Evolutionary conservation across 2,113 vertebrate genomes (phyloP).

Genomic region (Prionailurus bengalensis): DNA sequence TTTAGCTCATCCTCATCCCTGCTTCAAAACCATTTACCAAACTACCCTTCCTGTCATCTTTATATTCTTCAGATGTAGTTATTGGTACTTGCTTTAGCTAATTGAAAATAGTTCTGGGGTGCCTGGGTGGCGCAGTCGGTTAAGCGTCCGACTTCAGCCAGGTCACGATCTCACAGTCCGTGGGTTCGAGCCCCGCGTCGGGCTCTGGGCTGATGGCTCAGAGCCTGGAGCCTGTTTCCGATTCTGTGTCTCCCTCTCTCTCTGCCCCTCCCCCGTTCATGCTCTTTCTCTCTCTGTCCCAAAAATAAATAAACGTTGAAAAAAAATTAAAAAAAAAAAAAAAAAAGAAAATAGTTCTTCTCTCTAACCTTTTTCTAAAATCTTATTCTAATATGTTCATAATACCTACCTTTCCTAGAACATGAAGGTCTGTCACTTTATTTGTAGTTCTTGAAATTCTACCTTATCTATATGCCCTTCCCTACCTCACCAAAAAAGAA

Average conservation of each 20-base stretch:
- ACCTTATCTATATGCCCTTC: background rate
- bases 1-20: background rate
- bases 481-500: conserved; percentile 26
- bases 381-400: background rate
- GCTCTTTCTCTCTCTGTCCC: too few species aligned
- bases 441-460: conserved; percentile 50
- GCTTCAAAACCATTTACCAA: conserved; percentile 28
- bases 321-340: too few species aligned
- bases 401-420: background rate
- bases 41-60: background rate
- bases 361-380: background rate
- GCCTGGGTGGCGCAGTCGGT: too few species aligned
- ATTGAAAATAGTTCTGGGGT: background rate
- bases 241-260: too few species aligned
- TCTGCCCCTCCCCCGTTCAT: too few species aligned
- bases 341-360: background rate
- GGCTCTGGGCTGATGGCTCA: too few species aligned
- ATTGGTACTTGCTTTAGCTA: conserved; percentile 15
- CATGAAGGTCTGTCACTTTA: conserved; percentile 1
- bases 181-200: too few species aligned
- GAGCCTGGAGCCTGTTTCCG: too few species aligned
- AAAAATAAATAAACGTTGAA: too few species aligned
- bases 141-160: too few species aligned
- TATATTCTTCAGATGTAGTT: conserved; percentile 7
- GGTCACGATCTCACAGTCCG: too few species aligned